Conservation (phyloP, 2,888 invertebrate species). For the Hoplodrina ambigua region DNA sequence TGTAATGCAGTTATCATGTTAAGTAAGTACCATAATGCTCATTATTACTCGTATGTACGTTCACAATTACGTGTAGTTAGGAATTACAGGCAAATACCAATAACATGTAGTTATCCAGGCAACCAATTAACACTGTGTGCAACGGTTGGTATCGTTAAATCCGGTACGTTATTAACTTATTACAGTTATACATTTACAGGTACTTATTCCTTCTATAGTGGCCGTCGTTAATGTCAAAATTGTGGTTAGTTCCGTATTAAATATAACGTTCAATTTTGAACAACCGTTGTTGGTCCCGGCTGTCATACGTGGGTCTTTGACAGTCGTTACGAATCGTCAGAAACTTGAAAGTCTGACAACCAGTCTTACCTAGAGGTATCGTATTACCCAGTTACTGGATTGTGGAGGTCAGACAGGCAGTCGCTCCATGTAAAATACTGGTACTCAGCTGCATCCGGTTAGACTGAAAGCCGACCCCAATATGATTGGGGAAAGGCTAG, state of each 20-base stretch:
- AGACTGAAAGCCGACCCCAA: no score
- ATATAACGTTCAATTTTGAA: not conserved
- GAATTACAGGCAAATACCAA: constrained; percentile 17
- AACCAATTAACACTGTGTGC: constrained; percentile 8
- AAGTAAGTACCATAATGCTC: constrained; percentile 10
- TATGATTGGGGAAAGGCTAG: no score
- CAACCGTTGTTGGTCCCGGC: no score
- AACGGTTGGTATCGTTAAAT: constrained; percentile 32
- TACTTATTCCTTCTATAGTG: constrained; percentile 4
- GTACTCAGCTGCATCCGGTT: no score
- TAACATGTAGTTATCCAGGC: constrained; percentile 22
- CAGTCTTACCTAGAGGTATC: no score
- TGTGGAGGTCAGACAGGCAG: no score
- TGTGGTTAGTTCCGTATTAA: not conserved
- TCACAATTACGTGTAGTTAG: constrained; percentile 15
- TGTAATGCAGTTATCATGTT: constrained; percentile 1
- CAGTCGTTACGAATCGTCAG: no score
- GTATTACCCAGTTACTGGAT: no score
- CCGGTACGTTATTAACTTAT: constrained; percentile 33
- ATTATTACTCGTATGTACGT: constrained; percentile 8
- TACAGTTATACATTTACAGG: constrained; percentile 23
- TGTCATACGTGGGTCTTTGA: no score
- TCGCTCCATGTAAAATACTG: no score
- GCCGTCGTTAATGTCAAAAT: not conserved
- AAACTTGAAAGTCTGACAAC: no score